Percentiles rank a stretch among this genome's conserved stretches.
phyloP scores from a whole-genome alignment of 1,140 invertebrate species.

The Tetragnatha versicolor region DNA sequence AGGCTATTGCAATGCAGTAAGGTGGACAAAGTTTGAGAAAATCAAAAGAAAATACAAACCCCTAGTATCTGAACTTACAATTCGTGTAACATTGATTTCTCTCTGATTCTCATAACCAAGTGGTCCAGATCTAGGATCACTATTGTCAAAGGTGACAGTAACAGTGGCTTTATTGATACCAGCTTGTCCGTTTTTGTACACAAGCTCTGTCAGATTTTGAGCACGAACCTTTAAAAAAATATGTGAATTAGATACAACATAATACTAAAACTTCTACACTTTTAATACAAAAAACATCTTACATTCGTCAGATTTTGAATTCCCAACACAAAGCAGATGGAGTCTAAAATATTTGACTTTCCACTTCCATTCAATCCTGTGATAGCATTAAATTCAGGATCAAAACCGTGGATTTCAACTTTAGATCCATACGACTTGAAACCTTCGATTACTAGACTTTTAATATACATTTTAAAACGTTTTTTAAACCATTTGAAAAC shows the following conservation, averaged over 20 bases:
- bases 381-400: constrained; percentile 96
- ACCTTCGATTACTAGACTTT: constrained; percentile 92
- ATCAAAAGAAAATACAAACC: too few species aligned
- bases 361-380: constrained; percentile 98
- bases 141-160: constrained; percentile 95
- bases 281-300: background rate
- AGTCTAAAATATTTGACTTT: constrained; percentile 98
- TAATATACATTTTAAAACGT: constrained; percentile 88
- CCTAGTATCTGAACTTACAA: constrained; percentile 70
- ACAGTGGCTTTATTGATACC: constrained; percentile 96
- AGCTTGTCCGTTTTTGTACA: constrained; percentile 97
- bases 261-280: background rate
- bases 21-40: too few species aligned
- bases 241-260: background rate
- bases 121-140: constrained; percentile 81
- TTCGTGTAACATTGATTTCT: constrained; percentile 92
- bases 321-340: constrained; percentile 97
- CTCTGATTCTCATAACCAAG: constrained; percentile 91
- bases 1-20: too few species aligned
- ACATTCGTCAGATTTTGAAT: constrained; percentile 93
- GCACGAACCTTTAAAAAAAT: constrained; percentile 79
- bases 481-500: too few species aligned
- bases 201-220: constrained; percentile 87
- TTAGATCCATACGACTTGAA: constrained; percentile 97
- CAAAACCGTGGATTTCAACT: constrained; percentile 93